Percentiles rank a stretch among this genome's conserved stretches.
Evolutionary conservation across 2,113 vertebrate species (phyloP).

Genomic region (Bathybates hornii): DNA sequence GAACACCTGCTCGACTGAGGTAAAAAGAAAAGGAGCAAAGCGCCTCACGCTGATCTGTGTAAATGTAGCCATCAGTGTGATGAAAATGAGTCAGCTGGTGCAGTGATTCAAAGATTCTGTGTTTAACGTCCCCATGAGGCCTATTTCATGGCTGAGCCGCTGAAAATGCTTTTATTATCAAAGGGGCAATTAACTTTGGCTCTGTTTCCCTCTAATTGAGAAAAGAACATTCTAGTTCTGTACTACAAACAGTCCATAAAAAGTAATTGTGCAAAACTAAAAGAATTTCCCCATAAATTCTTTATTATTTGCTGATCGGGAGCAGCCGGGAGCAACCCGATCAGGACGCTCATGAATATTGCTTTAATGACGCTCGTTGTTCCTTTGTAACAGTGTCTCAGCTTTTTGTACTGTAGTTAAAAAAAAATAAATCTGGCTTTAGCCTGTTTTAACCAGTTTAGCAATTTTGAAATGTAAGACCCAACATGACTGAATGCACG

Average conservation of each 20-base stretch:
- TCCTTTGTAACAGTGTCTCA: not conserved
- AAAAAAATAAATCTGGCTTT: not conserved
- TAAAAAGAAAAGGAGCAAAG: constrained; percentile 15
- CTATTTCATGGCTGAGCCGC: constrained; percentile 26
- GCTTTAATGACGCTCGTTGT: constrained; percentile 8
- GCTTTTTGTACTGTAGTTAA: not conserved
- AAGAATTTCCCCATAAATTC: constrained; percentile 27
- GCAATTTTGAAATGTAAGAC: not conserved
- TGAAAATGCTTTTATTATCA: constrained; percentile 43
- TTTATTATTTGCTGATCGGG: constrained; percentile 26
- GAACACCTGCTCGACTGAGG: constrained; percentile 20
- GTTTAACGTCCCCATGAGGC: constrained; percentile 44
- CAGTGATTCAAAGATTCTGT: constrained; percentile 37
- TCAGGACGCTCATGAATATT: constrained; percentile 38
- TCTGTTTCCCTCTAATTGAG: constrained; percentile 42
- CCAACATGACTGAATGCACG: not conserved
- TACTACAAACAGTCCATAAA: constrained; percentile 36
- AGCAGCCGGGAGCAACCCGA: constrained; percentile 2
- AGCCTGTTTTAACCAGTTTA: not conserved
- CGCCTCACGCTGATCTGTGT: constrained; percentile 44
- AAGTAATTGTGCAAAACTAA: constrained; percentile 21
- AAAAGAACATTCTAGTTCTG: constrained; percentile 36
- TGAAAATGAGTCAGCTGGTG: constrained; percentile 54
- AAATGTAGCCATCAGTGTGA: constrained; percentile 52
- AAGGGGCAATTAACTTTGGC: constrained; percentile 52